Base-by-base conservation (phyloP, 92 coral and sea anemone species). In the Zoanthus sansibaricus region DNA sequence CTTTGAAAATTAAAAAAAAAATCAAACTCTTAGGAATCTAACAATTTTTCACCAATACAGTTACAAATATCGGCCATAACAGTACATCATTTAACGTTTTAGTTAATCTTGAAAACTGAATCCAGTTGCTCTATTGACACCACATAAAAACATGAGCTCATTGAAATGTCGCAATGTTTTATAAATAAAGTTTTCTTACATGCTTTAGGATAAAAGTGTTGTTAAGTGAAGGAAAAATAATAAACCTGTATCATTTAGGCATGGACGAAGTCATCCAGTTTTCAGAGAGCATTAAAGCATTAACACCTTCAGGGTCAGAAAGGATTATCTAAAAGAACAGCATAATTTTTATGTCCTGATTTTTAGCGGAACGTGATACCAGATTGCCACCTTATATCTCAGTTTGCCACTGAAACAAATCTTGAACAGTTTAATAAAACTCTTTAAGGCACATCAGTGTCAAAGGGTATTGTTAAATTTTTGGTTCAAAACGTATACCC, bases 131-230 rank as follows among this genome's bases (percentile, higher is more conserved):
- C 7, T 17, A 51, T 30, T 42, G 18, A 6, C 71, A 45, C 62
- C 32, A 9, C 62, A 33, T 37, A 64, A 18, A 21, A 79, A n/a
- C 42, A 79, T 79, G 72, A 79, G 84, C 84, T 79, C 84, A 79
- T 72, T 79, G 18, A 62, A 37, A 37, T 37, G 42, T 37, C 0
- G 42, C 42, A 48, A 44, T 61, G 44, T 79, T 79, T 58, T 62
- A 47, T 79, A 79, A 79, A 79, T 64, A 79, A 44, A 10, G 9
- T 62, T 79, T 62, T 25, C 25, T 59, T 64, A 46, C 44, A 44
- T 64, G 30, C 6, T 8, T 79, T 62, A 42, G 16, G 61, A 21
- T 6, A 21, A 48, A 49, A 48, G 21, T 75, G 20, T 75, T 20
- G 7, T 44, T 42, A 17, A 15, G 4, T 1, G 7, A 37, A 11